A percentile compares a stretch with the other conserved stretches of the same genome.
Evolutionary conservation across 1,140 invertebrate genomes (phyloP).

Genomic region (Lepidurus packardi): DNA sequence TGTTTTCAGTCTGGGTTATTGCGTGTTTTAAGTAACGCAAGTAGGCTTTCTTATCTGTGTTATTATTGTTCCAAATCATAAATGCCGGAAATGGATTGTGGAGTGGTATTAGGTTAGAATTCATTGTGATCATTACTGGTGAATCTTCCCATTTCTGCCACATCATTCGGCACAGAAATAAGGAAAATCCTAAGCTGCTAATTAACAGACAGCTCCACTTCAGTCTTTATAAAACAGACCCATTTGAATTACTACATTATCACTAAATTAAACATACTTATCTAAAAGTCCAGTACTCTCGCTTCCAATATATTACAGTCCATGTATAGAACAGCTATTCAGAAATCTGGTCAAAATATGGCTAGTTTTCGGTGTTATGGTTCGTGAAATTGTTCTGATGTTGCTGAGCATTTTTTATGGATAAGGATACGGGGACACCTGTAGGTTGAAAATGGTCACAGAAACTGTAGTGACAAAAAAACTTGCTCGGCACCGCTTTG

Average conservation of each 20-base stretch:
- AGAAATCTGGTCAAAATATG: neutral
- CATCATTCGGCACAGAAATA: slow-evolving; percentile 25
- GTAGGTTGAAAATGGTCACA: neutral
- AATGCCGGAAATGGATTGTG: slow-evolving; percentile 65
- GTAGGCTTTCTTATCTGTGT: slow-evolving; percentile 44
- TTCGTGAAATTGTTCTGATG: neutral
- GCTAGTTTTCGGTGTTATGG: neutral
- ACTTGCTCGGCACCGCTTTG: neutral
- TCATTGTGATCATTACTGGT: slow-evolving; percentile 45
- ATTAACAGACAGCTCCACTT: neutral
- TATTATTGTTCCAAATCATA: slow-evolving; percentile 60
- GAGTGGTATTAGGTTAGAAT: slow-evolving; percentile 60
- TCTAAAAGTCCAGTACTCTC: neutral
- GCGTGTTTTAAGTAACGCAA: neutral
- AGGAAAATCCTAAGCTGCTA: neutral
- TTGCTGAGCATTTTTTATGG: neutral
- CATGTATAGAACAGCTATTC: neutral
- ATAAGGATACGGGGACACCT: neutral
- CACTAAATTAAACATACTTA: neutral
- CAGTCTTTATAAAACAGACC: neutral
- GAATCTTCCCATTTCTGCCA: slow-evolving; percentile 32
- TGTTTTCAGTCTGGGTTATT: neutral
- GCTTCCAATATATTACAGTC: neutral
- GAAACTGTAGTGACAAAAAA: neutral
- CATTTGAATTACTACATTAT: neutral